Evolutionary conservation across 1,140 invertebrate species (phyloP).

Genomic region (Drosophila bifasciata): DNA sequence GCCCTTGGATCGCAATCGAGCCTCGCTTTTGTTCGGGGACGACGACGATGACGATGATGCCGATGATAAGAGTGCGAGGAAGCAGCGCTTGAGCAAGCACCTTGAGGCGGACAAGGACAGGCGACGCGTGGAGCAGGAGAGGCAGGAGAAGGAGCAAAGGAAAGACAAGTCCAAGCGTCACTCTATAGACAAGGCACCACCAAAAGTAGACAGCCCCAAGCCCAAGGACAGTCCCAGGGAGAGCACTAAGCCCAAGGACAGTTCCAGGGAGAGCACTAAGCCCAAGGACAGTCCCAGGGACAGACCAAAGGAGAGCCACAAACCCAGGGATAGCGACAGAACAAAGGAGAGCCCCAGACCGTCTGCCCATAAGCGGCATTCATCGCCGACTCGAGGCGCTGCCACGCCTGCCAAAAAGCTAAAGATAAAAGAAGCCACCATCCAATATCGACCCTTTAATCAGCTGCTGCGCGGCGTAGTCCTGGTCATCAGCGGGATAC

Average conservation of each 20-base stretch:
- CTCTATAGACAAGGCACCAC: slow-evolving; percentile 26
- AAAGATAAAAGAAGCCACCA: slow-evolving; percentile 26
- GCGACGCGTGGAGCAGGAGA: slow-evolving; percentile 52
- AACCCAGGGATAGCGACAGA: no score
- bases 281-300: background rate
- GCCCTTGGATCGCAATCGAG: slow-evolving; percentile 77
- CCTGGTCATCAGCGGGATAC: slow-evolving; percentile 93
- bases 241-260: no score
- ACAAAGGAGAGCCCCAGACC: slow-evolving; percentile 25
- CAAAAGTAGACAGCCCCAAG: slow-evolving; percentile 5
- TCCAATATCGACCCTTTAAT: slow-evolving; percentile 85
- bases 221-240: background rate
- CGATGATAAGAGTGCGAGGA: slow-evolving; percentile 38
- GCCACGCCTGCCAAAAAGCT: slow-evolving; percentile 52
- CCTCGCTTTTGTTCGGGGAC: slow-evolving; percentile 85
- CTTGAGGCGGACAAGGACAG: slow-evolving; percentile 85
- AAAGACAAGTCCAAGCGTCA: slow-evolving; percentile 38
- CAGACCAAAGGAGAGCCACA: no score
- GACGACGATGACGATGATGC: slow-evolving; percentile 80
- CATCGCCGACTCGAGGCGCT: slow-evolving; percentile 14
- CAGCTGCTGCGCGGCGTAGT: slow-evolving; percentile 88
- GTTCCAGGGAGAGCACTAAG: background rate
- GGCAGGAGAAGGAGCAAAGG: slow-evolving; percentile 41
- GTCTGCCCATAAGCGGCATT: slow-evolving; percentile 43
- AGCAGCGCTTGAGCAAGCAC: slow-evolving; percentile 79